A percentile compares a stretch with the other conserved stretches of the same genome.
Conservation (phyloP, 2,797 vertebrate species). For the Cirrhinus molitorella region DNA sequence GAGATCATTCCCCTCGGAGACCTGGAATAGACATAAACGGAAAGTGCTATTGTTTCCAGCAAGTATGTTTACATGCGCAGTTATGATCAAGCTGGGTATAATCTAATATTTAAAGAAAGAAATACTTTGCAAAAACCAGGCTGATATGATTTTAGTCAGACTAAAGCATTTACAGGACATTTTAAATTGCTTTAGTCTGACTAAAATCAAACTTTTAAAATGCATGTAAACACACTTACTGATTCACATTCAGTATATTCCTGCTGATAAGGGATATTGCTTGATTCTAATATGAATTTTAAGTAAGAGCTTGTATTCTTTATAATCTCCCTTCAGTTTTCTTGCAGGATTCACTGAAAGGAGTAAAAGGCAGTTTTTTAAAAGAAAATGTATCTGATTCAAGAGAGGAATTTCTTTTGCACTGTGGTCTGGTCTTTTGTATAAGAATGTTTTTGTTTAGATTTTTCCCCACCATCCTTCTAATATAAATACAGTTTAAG, state of each 20-base stretch:
- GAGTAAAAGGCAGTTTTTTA: background rate
- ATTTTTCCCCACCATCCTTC: background rate
- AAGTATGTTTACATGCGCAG: slow-evolving; percentile 5
- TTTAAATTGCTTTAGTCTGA: background rate
- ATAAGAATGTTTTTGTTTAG: slow-evolving; percentile 3
- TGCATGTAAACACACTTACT: background rate
- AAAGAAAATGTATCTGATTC: background rate
- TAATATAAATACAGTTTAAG: background rate
- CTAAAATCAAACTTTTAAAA: background rate
- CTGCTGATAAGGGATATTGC: slow-evolving; percentile 8
- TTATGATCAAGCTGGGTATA: background rate
- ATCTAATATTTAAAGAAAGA: background rate
- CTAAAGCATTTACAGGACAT: background rate
- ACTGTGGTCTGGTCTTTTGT: background rate
- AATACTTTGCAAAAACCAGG: background rate
- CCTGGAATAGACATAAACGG: slow-evolving; percentile 67
- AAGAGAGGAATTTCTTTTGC: background rate
- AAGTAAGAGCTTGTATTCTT: background rate
- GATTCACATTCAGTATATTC: background rate
- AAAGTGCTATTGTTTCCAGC: background rate
- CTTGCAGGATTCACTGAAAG: background rate
- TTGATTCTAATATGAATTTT: background rate
- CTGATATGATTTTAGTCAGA: background rate
- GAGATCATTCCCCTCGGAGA: slow-evolving; percentile 94
- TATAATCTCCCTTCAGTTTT: background rate